Percentiles rank a stretch among this genome's conserved stretches.
phyloP scores from a whole-genome alignment of 2,797 vertebrate genomes.

The Danio choprae region DNA sequence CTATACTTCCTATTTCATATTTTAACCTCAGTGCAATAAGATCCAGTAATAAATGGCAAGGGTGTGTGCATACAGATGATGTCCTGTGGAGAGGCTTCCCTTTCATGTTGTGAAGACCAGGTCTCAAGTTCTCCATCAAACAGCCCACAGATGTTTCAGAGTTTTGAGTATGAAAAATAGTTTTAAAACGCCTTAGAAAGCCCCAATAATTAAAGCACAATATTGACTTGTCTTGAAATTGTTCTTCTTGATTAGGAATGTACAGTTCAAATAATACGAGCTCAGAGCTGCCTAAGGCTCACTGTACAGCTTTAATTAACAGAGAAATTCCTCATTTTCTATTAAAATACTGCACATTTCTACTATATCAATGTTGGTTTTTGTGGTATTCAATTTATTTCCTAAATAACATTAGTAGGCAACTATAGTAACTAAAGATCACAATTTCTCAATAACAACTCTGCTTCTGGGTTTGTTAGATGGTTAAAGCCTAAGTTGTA shows the following conservation, averaged over 20 bases:
- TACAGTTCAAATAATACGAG: conserved; percentile 25
- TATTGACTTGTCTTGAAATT: conserved; percentile 4
- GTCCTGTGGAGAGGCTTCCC: conserved; percentile 3
- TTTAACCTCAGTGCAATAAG: conserved; percentile 1
- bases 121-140: conserved; percentile 24
- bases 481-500: neutral
- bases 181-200: neutral
- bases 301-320: conserved; percentile 35
- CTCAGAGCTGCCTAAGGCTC: conserved; percentile 77
- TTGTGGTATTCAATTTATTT: neutral
- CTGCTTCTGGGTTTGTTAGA: neutral
- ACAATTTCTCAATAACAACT: neutral
- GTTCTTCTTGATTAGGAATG: conserved; percentile 33
- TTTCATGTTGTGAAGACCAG: conserved; percentile 35
- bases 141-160: conserved; percentile 2
- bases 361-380: conserved; percentile 12
- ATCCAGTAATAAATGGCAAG: neutral
- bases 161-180: neutral
- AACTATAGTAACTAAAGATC: neutral
- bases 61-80: neutral
- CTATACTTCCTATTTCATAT: neutral
- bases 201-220: neutral
- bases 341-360: conserved; percentile 10
- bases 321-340: conserved; percentile 7
- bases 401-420: neutral